Evolutionary conservation across 1,140 invertebrate genomes (phyloP), one percentile per base, ranked within the genome.

Genomic region (Temnothorax curvispinosus): DNA sequence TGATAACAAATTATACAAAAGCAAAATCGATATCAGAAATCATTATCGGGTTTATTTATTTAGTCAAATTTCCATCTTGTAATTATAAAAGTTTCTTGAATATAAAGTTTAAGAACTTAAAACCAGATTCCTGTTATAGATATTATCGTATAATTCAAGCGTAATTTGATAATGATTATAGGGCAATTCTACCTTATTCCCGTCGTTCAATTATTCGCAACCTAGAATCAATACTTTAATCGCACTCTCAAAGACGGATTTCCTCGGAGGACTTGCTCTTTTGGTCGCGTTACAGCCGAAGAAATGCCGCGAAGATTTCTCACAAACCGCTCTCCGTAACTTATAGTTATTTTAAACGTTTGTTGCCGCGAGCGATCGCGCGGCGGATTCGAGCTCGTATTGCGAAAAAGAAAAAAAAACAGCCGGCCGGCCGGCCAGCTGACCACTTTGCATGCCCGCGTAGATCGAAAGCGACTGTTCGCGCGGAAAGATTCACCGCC

Each of bases 401-500:
- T 54, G 47, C 35, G 77, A 44, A 56, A 81, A 81, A 71, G 72
- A 71, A 64, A 71, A 81, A 71, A 64, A 38, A n/a, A 18, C 56
- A 56, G 21, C 35, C 50, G 27, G 47, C 56, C 80, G 67, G 56
- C 64, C 74, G 50, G 32, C 47, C 50, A 35, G 47, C 56, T 75
- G 69, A 50, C 64, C 84, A 71, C 85, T 91, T 91, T 87, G 89
- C 86, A 85, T 81, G 77, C 78, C 80, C 82, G 87, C 85, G 56
- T 89, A 80, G 86, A 90, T 88, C 89, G 89, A 91, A 88, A 88
- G 89, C 86, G 77, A 77, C 77, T 90, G 89, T 71, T 90, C 71
- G 89, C 89, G 76, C 76, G 89, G 86, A 91, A 91, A 90, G 89
- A 91, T 91, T 71, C 81, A 74, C 18, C 81, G 50, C 44, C 11